Base-by-base conservation (phyloP, 2,888 invertebrate genomes). In the Orthosia gothica region DNA sequence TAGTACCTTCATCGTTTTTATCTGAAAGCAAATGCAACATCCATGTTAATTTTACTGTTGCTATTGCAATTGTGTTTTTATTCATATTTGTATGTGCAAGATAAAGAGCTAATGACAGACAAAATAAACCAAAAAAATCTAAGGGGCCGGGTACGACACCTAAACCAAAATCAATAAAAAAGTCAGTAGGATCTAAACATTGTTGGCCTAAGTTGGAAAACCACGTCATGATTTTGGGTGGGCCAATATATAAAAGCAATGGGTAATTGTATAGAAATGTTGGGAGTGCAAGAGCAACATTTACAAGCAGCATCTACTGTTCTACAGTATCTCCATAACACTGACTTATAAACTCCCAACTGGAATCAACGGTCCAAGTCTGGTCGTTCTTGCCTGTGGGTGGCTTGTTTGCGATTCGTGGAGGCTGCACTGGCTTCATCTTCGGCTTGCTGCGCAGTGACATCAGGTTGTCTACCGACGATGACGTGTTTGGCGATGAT, bases 331-430 rank as follows among this genome's bases (percentile, higher is more conserved):
- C 84, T 88, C 78, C 66, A 79, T 82, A 75, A 90, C 90, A 95
- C 97, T 97, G 97, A 97, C 98, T 98, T 94, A 98, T 98, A 93
- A 98, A 99, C 93, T 98, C 98, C 99, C 99, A 99, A 94, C 98
- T 98, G 89, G 98, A 98, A 94, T 99, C 99, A 77, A 99, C 97
- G 83, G 98, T 98, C 98, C 99, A 99, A 77, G 98, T 87, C 77
- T 87, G 93, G 90, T 97, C 97, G 87, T 96, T 97, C 93, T 97
- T 97, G 92, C 95, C 95, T 88, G 93, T 90, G 69, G 95, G 94
- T 76, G 95, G 95, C 90, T 96, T 96, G 85, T 91, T 92, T 68
- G 90, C 88, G 85, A 98, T 97, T 84, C 97, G 97, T 0, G 98
- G 98, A 2, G 98, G 98, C 89, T 98, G 97, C 18, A 98, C 98